Base-by-base conservation (phyloP, 2,888 invertebrate genomes). In the Drosophila peninsularis region DNA sequence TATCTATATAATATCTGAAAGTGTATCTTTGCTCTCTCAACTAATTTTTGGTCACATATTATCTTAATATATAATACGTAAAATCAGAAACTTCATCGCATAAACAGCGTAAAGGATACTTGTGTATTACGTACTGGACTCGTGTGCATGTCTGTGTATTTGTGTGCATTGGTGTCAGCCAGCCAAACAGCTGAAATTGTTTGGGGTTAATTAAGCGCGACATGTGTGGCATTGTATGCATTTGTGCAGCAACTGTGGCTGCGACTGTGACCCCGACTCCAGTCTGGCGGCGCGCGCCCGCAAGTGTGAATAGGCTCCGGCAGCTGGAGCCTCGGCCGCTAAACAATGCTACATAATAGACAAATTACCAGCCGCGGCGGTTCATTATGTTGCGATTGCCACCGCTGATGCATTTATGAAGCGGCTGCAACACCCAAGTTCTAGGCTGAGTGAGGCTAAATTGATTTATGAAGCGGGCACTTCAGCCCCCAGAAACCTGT, bases 141-240 rank as follows among this genome's bases (percentile, higher is more conserved):
- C 21, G 17, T 52, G 44, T 37, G 45, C 37, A 14, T 21, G 41
- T 41, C 5, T 41, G 30, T 41, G 24, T 44, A 54, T 42, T 41
- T 52, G 53, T 53, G 69, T 62, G 39, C 61, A 68, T 64, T 44
- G 52, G 62, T 57, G 56, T 60, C 73, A 58, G 49, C 24, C 64
- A 64, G 53, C 44, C 80, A 88, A 68, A 69, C 64, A 70, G 73
- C 80, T 74, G 73, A 78, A 79, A 88, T 89, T 89, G 88, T 86
- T 89, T 82, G 88, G 89, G 88, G 87, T 89, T 87, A 89, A 87
- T 88, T 87, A 89, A 87, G 88, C 84, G 89, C 87, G 87, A 89
- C 90, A 87, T 89, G 82, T 89, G 88, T 74, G 80, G 56, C 56
- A 56, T 56, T 56, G 56, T 56, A 45, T 56, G 56, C 56, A 56